phyloP scores from a whole-genome alignment of 2,888 invertebrate species.

The Thecocarcelia acutangulata region DNA sequence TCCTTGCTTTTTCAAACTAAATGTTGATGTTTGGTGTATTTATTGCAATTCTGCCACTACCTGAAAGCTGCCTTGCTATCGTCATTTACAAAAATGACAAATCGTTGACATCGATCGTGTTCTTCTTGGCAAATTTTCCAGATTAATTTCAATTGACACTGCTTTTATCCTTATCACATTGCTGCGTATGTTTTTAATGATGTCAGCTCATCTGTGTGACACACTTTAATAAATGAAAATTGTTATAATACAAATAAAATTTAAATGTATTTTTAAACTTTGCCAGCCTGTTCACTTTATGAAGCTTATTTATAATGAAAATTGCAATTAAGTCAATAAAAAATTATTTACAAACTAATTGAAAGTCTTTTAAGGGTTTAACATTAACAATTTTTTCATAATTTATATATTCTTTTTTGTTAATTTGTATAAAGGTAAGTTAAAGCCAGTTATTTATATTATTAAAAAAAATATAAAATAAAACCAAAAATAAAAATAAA shows the following conservation, averaged over 20 bases:
- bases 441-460: constrained; percentile 8
- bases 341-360: constrained; percentile 41
- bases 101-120: no score
- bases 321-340: neutral
- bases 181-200: neutral
- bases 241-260: neutral
- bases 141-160: no score
- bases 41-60: no score
- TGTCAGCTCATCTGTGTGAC: neutral
- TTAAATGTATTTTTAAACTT: neutral
- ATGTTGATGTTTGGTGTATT: no score
- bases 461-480: neutral
- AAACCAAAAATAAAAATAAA: neutral
- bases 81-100: no score
- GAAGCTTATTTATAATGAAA: neutral
- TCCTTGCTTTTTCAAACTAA: no score
- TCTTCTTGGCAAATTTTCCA: no score
- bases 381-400: constrained; percentile 1
- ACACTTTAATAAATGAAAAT: neutral
- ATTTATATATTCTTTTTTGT: neutral
- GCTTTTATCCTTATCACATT: neutral
- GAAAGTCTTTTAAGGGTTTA: constrained; percentile 34
- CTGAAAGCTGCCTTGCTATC: no score
- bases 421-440: constrained; percentile 37
- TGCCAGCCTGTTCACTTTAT: neutral